Conservation (phyloP, 1,140 invertebrate species). For the Cyrtorhinus lividipennis region DNA sequence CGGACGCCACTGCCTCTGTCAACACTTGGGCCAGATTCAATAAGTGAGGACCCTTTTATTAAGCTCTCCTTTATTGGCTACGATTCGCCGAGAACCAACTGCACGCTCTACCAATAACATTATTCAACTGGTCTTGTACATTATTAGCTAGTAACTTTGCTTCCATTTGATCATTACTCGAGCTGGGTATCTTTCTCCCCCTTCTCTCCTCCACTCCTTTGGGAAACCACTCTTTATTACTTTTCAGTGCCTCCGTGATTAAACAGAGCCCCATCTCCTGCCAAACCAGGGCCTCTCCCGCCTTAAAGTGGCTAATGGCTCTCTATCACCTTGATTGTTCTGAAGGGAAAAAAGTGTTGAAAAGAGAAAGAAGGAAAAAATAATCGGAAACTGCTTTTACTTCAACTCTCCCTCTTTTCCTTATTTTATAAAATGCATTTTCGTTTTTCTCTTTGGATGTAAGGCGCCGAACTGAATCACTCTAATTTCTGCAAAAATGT, state of each 20-base stretch:
- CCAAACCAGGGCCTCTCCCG: background rate
- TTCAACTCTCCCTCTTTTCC: too few species aligned
- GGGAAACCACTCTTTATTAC: slow-evolving; percentile 9
- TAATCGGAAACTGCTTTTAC: too few species aligned
- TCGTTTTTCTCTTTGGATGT: too few species aligned
- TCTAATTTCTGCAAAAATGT: too few species aligned
- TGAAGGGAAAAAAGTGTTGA: background rate
- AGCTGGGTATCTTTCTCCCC: background rate
- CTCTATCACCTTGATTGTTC: slow-evolving; percentile 6
- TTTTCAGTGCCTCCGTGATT: slow-evolving; percentile 6
- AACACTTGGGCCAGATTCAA: slow-evolving; percentile 24
- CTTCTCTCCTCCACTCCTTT: slow-evolving; percentile 13
- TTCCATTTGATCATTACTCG: slow-evolving; percentile 11
- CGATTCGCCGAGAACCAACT: slow-evolving; percentile 13
- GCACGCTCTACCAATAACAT: slow-evolving; percentile 23
- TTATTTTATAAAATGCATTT: too few species aligned
- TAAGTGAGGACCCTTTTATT: slow-evolving; percentile 23
- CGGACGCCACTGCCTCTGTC: slow-evolving; percentile 19
- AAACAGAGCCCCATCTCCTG: slow-evolving; percentile 12
- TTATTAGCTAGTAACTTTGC: slow-evolving; percentile 22
- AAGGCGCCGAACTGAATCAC: too few species aligned
- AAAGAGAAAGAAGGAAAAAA: background rate
- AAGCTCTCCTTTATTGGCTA: slow-evolving; percentile 19
- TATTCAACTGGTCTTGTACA: slow-evolving; percentile 23
- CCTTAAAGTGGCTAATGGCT: background rate